Evolutionary conservation across 2,113 vertebrate genomes (phyloP), one percentile per base, ranked within the genome.

Genomic region (Hypanus sabinus): DNA sequence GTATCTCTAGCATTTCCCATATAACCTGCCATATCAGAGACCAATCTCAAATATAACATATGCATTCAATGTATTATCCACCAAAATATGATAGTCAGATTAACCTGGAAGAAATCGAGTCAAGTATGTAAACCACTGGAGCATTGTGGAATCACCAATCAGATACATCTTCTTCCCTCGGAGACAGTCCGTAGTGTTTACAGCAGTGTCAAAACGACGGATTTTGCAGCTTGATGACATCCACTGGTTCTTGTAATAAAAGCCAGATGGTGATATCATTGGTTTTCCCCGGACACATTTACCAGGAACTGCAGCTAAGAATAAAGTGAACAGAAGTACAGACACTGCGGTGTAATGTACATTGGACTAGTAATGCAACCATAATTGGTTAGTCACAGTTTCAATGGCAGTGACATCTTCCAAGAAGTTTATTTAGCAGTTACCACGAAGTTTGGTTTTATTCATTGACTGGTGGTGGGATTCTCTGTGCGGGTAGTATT

Each of bases 101-200:
- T 14, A 20, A 70, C 99, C 98, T 97, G 99, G 97, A 94, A 98
- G 96, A 95, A 97, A 96, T 0, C 95, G 75, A 65, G 97, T 97
- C 85, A 99, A 97, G 96, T 99, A 98, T 95, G 99, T 98, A 95
- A 99, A 99, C 98, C 98, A 99, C 94, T 99, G 99, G 68, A 98
- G 97, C 80, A 98, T 97, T 65, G 98, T 99, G 20, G 98, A 99
- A 95, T 99, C 98, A 95, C 99, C 99, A 94, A 98, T 98, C 95
- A 99, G 96, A 95, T 98, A 95, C 85, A 99, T 95, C 95, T 97
- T 95, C 96, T 98, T 99, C 94, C 98, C 97, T 94, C 95, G 96
- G 94, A 99, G 96, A 95, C 99, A 99, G 93, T 97, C 96, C 0
- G 96, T 97, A 95, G 98, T 94, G 79, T 97, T 96, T 9, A 97